phyloP scores from a whole-genome alignment of 2,888 invertebrate species.

The Onthophagus sagittarius region DNA sequence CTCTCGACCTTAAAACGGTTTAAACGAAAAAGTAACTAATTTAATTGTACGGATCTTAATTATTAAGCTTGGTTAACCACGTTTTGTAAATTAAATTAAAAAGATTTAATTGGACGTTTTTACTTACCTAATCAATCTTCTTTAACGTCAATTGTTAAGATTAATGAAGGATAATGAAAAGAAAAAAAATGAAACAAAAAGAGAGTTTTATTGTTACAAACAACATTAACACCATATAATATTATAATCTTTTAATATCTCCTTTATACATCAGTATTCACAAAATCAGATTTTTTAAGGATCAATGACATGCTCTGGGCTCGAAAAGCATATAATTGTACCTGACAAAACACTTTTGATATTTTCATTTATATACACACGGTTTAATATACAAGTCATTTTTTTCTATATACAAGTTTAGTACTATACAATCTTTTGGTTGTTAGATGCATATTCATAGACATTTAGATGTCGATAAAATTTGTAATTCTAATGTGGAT shows the following conservation, averaged over 20 bases:
- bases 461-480: slow-evolving; percentile 5
- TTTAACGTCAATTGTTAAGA: too few species aligned
- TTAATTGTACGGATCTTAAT: too few species aligned
- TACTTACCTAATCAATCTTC: too few species aligned
- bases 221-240: slow-evolving; percentile 25
- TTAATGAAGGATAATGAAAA: too few species aligned
- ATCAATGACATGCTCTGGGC: slow-evolving; percentile 20
- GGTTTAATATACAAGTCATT: neutral
- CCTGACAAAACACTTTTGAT: neutral
- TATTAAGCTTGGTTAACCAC: too few species aligned
- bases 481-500: neutral
- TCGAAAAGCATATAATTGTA: slow-evolving; percentile 20
- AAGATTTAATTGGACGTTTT: too few species aligned
- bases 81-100: too few species aligned
- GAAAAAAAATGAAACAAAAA: neutral
- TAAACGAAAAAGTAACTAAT: too few species aligned
- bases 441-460: slow-evolving; percentile 1
- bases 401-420: neutral
- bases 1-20: too few species aligned
- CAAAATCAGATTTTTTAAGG: neutral
- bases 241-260: slow-evolving; percentile 17
- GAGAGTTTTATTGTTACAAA: slow-evolving; percentile 16
- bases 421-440: slow-evolving; percentile 1
- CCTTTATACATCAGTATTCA: neutral
- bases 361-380: slow-evolving; percentile 6